A percentile compares a stretch with the other conserved stretches of the same genome.
phyloP scores from a whole-genome alignment of 2,113 vertebrate species.

The Amphiprion percula region DNA sequence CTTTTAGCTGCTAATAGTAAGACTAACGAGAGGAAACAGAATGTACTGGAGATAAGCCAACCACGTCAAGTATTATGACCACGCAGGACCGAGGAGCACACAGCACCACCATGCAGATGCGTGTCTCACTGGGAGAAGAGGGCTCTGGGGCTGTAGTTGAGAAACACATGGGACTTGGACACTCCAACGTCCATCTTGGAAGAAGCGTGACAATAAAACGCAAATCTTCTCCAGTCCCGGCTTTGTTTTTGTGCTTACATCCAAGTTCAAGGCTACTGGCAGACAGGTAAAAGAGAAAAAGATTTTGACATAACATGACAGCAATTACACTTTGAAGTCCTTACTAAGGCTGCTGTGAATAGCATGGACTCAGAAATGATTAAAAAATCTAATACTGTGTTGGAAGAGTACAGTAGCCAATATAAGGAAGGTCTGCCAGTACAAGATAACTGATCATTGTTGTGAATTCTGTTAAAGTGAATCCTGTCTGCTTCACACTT shows the following conservation, averaged over 20 bases:
- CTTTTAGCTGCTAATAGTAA: slow-evolving; percentile 9
- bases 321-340: slow-evolving; percentile 1
- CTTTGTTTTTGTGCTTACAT: slow-evolving; percentile 23
- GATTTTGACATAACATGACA: slow-evolving; percentile 33
- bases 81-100: slow-evolving; percentile 28
- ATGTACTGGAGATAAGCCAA: slow-evolving; percentile 49
- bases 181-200: slow-evolving; percentile 73
- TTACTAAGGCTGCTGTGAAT: background rate
- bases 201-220: slow-evolving; percentile 39
- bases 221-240: slow-evolving; percentile 49
- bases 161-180: slow-evolving; percentile 70
- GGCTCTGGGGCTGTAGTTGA: slow-evolving; percentile 70
- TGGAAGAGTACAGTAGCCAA: background rate
- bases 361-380: slow-evolving; percentile 3
- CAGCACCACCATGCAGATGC: slow-evolving; percentile 69
- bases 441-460: background rate
- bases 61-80: background rate
- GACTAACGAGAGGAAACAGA: background rate
- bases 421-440: background rate
- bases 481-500: background rate
- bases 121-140: slow-evolving; percentile 75
- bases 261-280: slow-evolving; percentile 54
- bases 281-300: slow-evolving; percentile 40
- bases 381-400: background rate
- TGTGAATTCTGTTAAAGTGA: too few species aligned